Evolutionary conservation across 1,140 invertebrate species (phyloP), one percentile per base, ranked within the genome.

Genomic region (Meteorus sp.): DNA sequence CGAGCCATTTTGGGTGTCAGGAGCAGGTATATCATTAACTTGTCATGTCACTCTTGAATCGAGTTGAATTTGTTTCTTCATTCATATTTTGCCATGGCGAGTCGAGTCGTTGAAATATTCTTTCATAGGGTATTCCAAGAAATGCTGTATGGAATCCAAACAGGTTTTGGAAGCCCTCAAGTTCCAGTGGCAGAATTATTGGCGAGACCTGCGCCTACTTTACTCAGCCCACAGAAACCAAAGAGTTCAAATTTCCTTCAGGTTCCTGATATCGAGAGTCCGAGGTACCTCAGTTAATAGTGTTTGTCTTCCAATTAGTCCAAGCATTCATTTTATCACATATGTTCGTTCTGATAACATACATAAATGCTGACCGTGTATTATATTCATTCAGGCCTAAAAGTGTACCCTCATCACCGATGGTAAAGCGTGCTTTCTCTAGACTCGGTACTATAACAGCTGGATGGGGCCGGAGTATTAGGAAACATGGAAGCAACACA

Each of bases 61-160:
- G 23, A 41, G n/a, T 55, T 23, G 25, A 48, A 31, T 65, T 31
- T 35, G 20, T 60, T 15, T 17, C 51, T 41, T 53, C 56, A 17
- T 44, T 50, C 22, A 29, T 45, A 48, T 68, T 22, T 65, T 39
- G 13, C 15, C 15, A 5, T 48, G 2, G 20, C n/a, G 25, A 15
- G n/a, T 31, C 11, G 17, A 19, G 19, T 25, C 31, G 33, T 8
- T 17, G 43, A 15, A 17, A 39, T 25, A 22, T 23, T 55, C 23
- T 48, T 20, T 17, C 7, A 7, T 27, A 85, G 86, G 64, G 88
- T 89, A 11, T 93, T 93, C 71, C 89, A 96, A 83, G 93, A 97
- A 81, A 95, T 97, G 93, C 78, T 97, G 15, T 96, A 96, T 73
- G 94, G 94, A 58, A 95, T 96, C 66, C 92, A 93, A 70, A 92